Percentiles rank a stretch among this genome's conserved stretches.
These are phyloP conservation scores for Panopea generosa DNA, from an alignment of 2,888 invertebrate genomes.

Conservation along the genomic window DNA sequence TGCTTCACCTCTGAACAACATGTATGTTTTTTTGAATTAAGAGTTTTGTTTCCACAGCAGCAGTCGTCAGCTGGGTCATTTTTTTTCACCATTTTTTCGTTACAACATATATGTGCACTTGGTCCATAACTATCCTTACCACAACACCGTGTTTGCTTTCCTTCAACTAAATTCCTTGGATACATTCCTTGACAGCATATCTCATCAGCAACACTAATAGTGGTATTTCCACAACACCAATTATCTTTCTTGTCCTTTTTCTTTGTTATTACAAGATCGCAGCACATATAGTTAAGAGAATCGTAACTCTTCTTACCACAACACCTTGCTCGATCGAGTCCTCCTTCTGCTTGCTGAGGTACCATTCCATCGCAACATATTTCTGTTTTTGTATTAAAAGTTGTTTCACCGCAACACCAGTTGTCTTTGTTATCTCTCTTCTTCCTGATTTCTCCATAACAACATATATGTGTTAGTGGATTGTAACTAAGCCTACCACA, in stretches of 20 bases:
- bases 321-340: conserved; percentile 32
- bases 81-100: conserved; percentile 40
- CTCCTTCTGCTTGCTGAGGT: conserved; percentile 48
- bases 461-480: conserved; percentile 41
- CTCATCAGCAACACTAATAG: conserved; percentile 29
- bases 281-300: conserved; percentile 33
- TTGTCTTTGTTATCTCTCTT: conserved; percentile 32
- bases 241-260: conserved; percentile 43
- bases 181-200: conserved; percentile 46
- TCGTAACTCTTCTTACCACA: conserved; percentile 48
- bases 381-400: conserved; percentile 40
- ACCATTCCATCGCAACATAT: conserved; percentile 47
- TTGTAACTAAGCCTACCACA: conserved; percentile 36
- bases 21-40: conserved; percentile 40
- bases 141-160: conserved; percentile 43
- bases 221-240: conserved; percentile 52
- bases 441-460: conserved; percentile 40
- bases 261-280: conserved; percentile 35
- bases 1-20: conserved; percentile 48
- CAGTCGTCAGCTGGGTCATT: conserved; percentile 36
- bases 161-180: conserved; percentile 33
- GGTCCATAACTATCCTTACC: conserved; percentile 40
- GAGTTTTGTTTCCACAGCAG: conserved; percentile 46
- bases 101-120: conserved; percentile 38
- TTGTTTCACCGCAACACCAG: conserved; percentile 51